Evolutionary conservation across 2,113 vertebrate genomes (phyloP), one percentile per base, ranked within the genome.

Genomic region (Mystacornis crossleyi): DNA sequence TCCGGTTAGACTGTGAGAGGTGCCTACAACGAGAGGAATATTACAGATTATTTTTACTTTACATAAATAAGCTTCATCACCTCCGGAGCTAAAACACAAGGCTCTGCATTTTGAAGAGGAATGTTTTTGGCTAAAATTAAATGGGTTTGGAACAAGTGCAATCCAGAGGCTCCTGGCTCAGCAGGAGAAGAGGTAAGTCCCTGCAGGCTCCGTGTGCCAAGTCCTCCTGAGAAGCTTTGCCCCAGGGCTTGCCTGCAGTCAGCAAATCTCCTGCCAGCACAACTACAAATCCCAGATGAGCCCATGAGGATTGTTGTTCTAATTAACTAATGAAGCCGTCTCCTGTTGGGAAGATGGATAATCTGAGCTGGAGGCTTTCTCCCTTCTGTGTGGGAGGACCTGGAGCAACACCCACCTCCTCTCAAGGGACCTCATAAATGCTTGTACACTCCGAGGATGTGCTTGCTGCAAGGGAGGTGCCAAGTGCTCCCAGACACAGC

Each of bases 221-320:
- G 10, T 83, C 36, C 42, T 92, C 71, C 42, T 1, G 3, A 34
- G 67, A 18, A 65, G 50, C 72, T 86, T 73, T 93, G 64, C 72
- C 72, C 75, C 50, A 50, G 58, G 80, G 55, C 55, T 78, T 8
- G 43, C 88, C 55, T 34, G 48, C 47, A 86, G 73, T 91, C 92
- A 91, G 87, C 92, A 89, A 86, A 89, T 84, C 81, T 95, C 77
- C 67, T 86, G 87, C 81, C 93, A 95, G 93, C 72, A 57, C 72
- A 77, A 38, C 55, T 77, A 70, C 60, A 91, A 54, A 94, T 84
- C 81, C 89, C 55, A 77, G 71, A 69, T 1, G 1, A 86, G 50
- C 64, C 77, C 64, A 54, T 29, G 86, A 57, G 72, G 84, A 60
- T 45, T 92, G 89, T 61, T 91, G 91, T 60, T 89, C 92, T 89